Conservation (phyloP, 2,113 vertebrate species). For the Odontesthes bonariensis region DNA sequence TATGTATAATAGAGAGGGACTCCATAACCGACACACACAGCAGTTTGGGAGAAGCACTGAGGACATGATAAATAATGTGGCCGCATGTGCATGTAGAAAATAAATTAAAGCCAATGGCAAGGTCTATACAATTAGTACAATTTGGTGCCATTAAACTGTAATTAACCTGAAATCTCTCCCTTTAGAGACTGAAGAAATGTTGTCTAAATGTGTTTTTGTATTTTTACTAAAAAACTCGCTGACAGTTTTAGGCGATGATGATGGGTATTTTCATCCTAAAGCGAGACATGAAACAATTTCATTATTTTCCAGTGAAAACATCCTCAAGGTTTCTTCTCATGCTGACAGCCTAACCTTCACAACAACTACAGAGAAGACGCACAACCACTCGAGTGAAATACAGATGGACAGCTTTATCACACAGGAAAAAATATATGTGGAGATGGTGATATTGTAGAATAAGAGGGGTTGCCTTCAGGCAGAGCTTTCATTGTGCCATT, state of each 20-base stretch:
- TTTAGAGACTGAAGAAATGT: conserved; percentile 15
- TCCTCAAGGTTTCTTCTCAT: not conserved
- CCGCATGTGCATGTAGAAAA: conserved; percentile 30
- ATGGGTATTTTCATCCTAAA: not conserved
- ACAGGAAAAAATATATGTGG: not conserved
- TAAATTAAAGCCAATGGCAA: conserved; percentile 60
- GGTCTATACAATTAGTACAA: conserved; percentile 44
- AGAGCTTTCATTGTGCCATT: not conserved
- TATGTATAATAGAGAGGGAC: conserved; percentile 38
- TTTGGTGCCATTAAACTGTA: conserved; percentile 49
- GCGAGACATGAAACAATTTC: not conserved
- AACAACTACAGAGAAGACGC: not conserved
- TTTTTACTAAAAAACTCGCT: not conserved
- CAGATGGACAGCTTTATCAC: not conserved
- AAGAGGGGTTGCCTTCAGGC: not conserved
- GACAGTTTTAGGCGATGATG: not conserved
- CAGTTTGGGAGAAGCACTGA: conserved; percentile 8
- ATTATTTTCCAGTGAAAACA: not conserved
- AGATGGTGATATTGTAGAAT: not conserved
- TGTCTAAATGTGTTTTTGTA: too few species aligned
- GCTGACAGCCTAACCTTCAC: not conserved
- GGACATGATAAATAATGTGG: conserved; percentile 41
- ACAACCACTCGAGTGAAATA: not conserved
- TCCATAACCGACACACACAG: conserved; percentile 9
- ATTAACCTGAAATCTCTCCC: conserved; percentile 50